Evolutionary conservation across 2,888 invertebrate genomes (phyloP).

Genomic region (Drosophila percnosoma): DNA sequence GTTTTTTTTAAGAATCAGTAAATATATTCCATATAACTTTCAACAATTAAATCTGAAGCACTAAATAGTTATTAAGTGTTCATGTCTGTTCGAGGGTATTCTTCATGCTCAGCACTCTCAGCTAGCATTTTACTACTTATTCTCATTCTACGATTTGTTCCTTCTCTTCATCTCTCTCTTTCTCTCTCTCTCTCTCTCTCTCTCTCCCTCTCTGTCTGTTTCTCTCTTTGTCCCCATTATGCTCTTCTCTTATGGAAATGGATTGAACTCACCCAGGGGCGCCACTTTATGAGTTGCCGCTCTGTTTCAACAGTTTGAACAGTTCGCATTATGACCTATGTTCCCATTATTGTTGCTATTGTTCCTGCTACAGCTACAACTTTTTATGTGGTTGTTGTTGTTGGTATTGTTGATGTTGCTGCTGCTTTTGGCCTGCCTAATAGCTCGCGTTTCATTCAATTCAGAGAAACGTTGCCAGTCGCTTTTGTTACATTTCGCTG

Average conservation of each 20-base stretch:
- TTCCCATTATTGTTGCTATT: constrained; percentile 43
- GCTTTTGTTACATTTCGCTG: constrained; percentile 71
- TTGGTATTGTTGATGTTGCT: constrained; percentile 16
- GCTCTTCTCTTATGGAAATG: constrained; percentile 24
- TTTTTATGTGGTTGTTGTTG: constrained; percentile 10
- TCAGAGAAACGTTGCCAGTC: constrained; percentile 46
- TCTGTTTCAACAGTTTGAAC: constrained; percentile 44
- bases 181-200: neutral
- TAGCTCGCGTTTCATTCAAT: constrained; percentile 57
- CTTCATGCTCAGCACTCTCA: neutral
- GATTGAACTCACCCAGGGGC: constrained; percentile 50
- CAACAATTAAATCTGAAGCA: neutral
- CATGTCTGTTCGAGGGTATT: neutral
- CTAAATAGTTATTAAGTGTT: neutral
- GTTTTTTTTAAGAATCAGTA: neutral
- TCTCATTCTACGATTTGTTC: neutral
- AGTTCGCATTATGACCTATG: constrained; percentile 50
- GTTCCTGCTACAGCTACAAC: neutral
- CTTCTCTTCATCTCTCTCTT: too few relatives aligned
- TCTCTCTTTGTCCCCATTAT: neutral
- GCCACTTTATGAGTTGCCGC: constrained; percentile 39
- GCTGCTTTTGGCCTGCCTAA: constrained; percentile 37
- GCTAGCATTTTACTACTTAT: neutral
- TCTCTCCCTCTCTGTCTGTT: neutral
- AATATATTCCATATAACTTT: neutral